Evolutionary conservation across 2,888 invertebrate genomes (phyloP).

Genomic region (Sesia bembeciformis): DNA sequence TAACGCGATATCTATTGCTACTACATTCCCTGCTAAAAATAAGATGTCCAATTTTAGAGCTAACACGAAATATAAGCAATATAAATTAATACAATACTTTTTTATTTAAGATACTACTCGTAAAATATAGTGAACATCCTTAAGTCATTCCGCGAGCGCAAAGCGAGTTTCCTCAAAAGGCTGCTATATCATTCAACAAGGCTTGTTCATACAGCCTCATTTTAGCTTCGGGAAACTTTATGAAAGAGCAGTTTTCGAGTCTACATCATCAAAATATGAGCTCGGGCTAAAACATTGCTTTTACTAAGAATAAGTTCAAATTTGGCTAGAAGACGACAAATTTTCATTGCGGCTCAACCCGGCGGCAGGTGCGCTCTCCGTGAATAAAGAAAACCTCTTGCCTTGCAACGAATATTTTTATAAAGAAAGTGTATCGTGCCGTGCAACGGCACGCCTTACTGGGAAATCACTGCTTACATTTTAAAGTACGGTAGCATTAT

Average conservation of each 20-base stretch:
- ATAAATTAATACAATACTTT: no score
- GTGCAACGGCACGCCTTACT: conserved; percentile 22
- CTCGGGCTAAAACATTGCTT: conserved; percentile 26
- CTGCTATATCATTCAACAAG: conserved; percentile 14
- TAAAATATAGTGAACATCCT: no score
- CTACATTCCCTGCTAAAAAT: no score
- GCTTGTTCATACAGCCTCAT: conserved; percentile 19
- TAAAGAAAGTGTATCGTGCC: conserved; percentile 17
- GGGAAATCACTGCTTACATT: conserved; percentile 40
- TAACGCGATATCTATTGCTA: no score
- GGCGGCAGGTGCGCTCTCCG: conserved; percentile 46
- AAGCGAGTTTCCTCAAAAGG: conserved; percentile 1
- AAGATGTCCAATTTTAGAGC: no score
- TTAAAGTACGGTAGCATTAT: conserved; percentile 30
- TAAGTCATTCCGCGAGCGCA: background rate
- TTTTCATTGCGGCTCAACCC: conserved; percentile 48
- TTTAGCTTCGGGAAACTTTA: conserved; percentile 22
- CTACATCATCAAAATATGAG: conserved; percentile 29
- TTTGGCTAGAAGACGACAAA: conserved; percentile 56
- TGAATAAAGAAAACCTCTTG: conserved; percentile 45
- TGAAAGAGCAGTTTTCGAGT: conserved; percentile 16
- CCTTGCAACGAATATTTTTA: conserved; percentile 43
- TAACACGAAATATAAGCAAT: no score
- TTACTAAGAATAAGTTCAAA: conserved; percentile 46
- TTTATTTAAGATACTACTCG: no score